Evolutionary conservation across 2,797 vertebrate genomes (phyloP), one percentile per base, ranked within the genome.

Genomic region (Streptopelia turtur): DNA sequence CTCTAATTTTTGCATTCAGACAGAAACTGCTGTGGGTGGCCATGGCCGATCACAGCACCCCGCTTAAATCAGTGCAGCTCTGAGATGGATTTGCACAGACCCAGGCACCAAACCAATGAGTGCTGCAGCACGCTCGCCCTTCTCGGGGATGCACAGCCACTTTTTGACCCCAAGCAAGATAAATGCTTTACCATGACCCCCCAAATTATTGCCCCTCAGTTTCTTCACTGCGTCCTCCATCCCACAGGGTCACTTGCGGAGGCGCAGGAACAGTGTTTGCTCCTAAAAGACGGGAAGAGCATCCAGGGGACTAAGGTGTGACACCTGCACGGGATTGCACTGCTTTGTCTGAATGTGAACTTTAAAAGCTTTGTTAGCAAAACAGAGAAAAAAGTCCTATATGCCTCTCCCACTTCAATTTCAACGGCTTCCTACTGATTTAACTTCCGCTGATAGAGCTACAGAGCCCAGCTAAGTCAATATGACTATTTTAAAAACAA

Each of bases 401-500:
- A 28, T 88, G 66, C n/a, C 21, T 61, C 60, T 81, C 31, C 17
- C 16, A 1, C 66, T 93, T 60, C 43, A 24, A 31, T 82, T 74
- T 88, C 83, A 87, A 71, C 8, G 24, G 41, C 22, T 65, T 93
- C 87, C 63, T 65, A 87, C 66, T n/a, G 77, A 60, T 89, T 72
- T 63, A 49, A n/a, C 49, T 75, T 89, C 74, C 9, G 3, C 39
- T 79, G n/a, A 47, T 68, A 56, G 74, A 88, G 72, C 49, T 79
- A 57, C n/a, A 45, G 55, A 84, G 57, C 53, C 50, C 86, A 69
- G 75, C 50, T 75, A 78, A 65, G 47, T 57, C 87, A 85, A 56
- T 59, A 35, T 11, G 50, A 85, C 64, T 87, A n/a, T 90, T 95
- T 85, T 69, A 71, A 88, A 96, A 95, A 93, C 91, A 95, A 89